Base-by-base conservation (phyloP, 2,888 invertebrate species). In the Gymnoscelis rufifasciata region DNA sequence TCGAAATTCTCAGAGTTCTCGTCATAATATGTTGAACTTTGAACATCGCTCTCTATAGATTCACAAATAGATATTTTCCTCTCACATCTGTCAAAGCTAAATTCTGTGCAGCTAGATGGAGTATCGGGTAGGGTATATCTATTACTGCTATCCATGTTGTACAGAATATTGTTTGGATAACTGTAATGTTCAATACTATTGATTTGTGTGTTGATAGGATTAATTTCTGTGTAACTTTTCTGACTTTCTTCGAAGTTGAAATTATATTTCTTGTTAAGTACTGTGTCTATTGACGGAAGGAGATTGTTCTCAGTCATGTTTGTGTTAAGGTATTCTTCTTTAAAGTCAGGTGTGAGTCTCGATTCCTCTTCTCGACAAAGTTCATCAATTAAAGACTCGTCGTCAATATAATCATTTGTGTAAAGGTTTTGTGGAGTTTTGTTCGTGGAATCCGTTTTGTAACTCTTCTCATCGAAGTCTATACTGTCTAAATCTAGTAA, bases 321-420 rank as follows among this genome's bases (percentile, higher is more conserved):
- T 2, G 74, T 52, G 37, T 69, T 68, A 26, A 83, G 62, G 57
- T 77, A 80, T 37, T 80, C 81, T 51, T 83, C 83, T 52, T 75
- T 78, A 31, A 80, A 83, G 52, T 83, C 83, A 24, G 84, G 82
- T 1, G 80, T 74, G 13, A 82, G 52, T 43, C 74, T 74, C 3
- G 80, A 69, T 62, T 87, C 86, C 12, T 88, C 88, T 66, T 88
- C 88, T 65, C 87, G 76, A 38, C 88, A 88, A 10, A 88, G 71
- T 55, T 87, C 87, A 44, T 88, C 88, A 30, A 88, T 83, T 7
- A 88, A 59, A 8, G 83, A 87, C 64, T 88, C 88, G 30, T 88
- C 88, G 44, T 88, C 88, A 33, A 88, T 87, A 30, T 87, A 87
- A 37, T 87, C 86, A 43, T 72, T 82, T n/a, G 60, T 45, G 14